These are phyloP conservation scores for Hesperophylax magnus DNA, from an alignment of 1,140 invertebrate species.

Conservation along the genomic window DNA sequence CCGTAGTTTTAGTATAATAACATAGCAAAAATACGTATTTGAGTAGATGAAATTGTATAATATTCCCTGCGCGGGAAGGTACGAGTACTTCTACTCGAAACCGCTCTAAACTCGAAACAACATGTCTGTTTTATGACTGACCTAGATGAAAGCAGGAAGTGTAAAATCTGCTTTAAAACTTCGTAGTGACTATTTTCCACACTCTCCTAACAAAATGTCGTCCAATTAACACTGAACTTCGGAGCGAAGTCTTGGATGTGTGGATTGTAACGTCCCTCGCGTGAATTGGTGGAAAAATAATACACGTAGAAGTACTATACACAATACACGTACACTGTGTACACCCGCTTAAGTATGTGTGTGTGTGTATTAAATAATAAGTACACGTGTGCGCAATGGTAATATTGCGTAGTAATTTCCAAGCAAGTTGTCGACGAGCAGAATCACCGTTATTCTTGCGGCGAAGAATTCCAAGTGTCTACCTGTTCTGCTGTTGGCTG, in stretches of 20 bases:
- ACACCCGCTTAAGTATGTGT: not conserved
- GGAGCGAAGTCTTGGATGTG: not conserved
- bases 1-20: too few relatives aligned
- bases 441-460: constrained; percentile 27
- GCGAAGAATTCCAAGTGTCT: constrained; percentile 32
- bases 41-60: too few relatives aligned
- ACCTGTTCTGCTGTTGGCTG: constrained; percentile 20
- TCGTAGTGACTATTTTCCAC: constrained; percentile 3
- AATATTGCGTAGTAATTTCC: constrained; percentile 32
- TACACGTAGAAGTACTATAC: not conserved
- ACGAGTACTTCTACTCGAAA: too few relatives aligned
- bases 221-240: constrained; percentile 2
- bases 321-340: not conserved
- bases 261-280: not conserved
- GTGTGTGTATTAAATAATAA: constrained; percentile 29
- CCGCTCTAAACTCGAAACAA: too few relatives aligned
- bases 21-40: too few relatives aligned
- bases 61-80: not conserved
- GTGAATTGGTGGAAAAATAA: not conserved
- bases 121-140: too few relatives aligned
- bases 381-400: constrained; percentile 28
- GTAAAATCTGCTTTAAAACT: not conserved
- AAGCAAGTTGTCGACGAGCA: constrained; percentile 24
- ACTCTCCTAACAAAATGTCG: constrained; percentile 1
- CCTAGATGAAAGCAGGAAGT: not conserved